These are phyloP conservation scores for Eulithis testata DNA, from an alignment of 2,888 invertebrate species.

Conservation along the genomic window DNA sequence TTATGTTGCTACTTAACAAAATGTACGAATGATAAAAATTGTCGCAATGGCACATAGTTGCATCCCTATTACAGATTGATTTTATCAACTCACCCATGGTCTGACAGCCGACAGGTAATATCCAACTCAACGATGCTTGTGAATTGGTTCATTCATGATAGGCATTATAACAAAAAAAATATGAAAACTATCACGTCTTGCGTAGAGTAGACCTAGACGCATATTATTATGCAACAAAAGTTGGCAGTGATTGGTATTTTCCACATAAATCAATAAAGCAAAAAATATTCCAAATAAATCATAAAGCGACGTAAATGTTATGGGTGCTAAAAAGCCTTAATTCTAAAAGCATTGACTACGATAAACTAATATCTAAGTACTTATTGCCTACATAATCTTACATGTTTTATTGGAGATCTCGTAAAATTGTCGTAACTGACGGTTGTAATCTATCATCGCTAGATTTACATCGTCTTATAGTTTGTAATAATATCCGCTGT, in stretches of 20 bases:
- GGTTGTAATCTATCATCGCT: background rate
- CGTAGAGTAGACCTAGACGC: too few species aligned
- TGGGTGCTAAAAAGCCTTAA: background rate
- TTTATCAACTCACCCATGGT: background rate
- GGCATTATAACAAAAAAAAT: background rate
- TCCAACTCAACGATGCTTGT: background rate
- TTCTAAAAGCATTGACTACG: conserved; percentile 26
- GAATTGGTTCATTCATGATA: background rate
- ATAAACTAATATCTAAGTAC: background rate
- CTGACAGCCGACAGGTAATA: background rate
- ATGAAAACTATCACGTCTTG: too few species aligned
- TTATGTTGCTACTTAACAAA: background rate
- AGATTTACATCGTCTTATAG: background rate
- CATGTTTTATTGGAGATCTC: background rate
- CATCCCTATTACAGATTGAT: background rate
- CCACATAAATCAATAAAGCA: background rate
- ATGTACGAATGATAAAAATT: conserved; percentile 1
- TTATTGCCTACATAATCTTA: background rate
- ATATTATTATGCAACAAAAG: background rate
- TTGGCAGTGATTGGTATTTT: background rate
- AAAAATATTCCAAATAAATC: too few species aligned
- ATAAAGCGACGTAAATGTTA: background rate
- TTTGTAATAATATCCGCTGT: too few species aligned
- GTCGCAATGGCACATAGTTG: conserved; percentile 2
- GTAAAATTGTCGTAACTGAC: background rate